Evolutionary conservation across 2,888 invertebrate genomes (phyloP).

Genomic region (Callyntrura sp.): DNA sequence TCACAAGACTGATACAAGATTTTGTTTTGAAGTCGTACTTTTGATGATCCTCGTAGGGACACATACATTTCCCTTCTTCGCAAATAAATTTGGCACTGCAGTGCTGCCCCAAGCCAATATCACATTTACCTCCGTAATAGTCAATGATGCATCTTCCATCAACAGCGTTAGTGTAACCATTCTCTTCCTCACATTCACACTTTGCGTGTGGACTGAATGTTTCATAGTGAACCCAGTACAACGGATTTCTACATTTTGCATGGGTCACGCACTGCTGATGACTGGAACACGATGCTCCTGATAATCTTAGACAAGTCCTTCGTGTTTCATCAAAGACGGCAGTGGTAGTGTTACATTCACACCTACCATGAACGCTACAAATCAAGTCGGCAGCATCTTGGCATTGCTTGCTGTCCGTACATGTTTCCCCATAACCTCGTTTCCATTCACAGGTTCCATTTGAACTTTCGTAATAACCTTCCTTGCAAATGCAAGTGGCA

Average conservation of each 20-base stretch:
- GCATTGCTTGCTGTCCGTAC: slow-evolving; percentile 42
- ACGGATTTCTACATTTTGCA: slow-evolving; percentile 58
- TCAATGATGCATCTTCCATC: slow-evolving; percentile 58
- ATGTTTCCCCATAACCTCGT: slow-evolving; percentile 18
- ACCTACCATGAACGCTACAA: slow-evolving; percentile 45
- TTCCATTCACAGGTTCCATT: slow-evolving; percentile 68
- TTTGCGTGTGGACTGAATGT: slow-evolving; percentile 56
- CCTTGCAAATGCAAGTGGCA: slow-evolving; percentile 64
- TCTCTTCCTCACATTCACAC: slow-evolving; percentile 54
- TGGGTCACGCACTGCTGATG: slow-evolving; percentile 46
- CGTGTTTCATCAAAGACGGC: slow-evolving; percentile 48
- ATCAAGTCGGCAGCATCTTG: slow-evolving; percentile 60
- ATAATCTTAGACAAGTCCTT: slow-evolving; percentile 40
- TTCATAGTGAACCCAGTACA: slow-evolving; percentile 65
- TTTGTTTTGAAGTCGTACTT: slow-evolving; percentile 40
- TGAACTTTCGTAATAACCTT: slow-evolving; percentile 37
- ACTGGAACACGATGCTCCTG: slow-evolving; percentile 29
- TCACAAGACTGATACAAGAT: slow-evolving; percentile 51
- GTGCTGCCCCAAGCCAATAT: background rate
- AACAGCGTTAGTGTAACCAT: slow-evolving; percentile 43
- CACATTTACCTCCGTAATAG: slow-evolving; percentile 66
- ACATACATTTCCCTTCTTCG: slow-evolving; percentile 54
- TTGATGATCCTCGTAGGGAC: slow-evolving; percentile 66
- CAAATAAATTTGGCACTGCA: slow-evolving; percentile 58
- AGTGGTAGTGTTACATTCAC: slow-evolving; percentile 58